These are phyloP conservation scores for Conus canariensis DNA, from an alignment of 2,888 invertebrate genomes.

Conservation along the genomic window DNA sequence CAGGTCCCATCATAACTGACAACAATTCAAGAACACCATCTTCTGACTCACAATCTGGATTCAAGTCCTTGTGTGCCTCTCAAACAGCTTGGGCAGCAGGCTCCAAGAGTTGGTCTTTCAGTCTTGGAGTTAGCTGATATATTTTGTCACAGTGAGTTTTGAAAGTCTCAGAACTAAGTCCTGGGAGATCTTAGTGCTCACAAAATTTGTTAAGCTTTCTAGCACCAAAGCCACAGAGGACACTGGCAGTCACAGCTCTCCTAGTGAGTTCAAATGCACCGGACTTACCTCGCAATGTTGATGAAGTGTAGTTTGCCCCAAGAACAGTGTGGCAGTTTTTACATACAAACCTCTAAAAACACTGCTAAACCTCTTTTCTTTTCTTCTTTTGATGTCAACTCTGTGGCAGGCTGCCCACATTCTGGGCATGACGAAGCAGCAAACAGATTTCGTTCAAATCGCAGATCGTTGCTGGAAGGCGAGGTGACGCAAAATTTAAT, in stretches of 20 bases:
- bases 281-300: not conserved
- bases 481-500: not conserved
- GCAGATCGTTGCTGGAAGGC: not conserved
- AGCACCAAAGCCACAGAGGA: constrained; percentile 8
- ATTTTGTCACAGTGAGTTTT: not conserved
- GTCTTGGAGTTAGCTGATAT: not conserved
- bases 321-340: not conserved
- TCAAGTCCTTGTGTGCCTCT: not conserved
- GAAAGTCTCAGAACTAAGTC: constrained; percentile 10
- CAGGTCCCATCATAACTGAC: constrained; percentile 36
- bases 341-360: not conserved
- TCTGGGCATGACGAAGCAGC: constrained; percentile 1
- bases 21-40: constrained; percentile 23
- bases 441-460: not conserved
- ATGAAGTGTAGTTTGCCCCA: constrained; percentile 3
- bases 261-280: not conserved
- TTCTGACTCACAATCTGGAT: not conserved
- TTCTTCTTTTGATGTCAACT: not conserved
- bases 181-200: not conserved
- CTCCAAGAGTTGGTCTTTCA: not conserved
- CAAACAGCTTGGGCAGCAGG: not conserved
- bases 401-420: not conserved
- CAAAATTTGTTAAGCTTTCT: constrained; percentile 4
- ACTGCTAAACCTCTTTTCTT: not conserved
- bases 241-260: not conserved